A percentile compares a stretch with the other conserved stretches of the same genome.
phyloP scores from a whole-genome alignment of 2,888 invertebrate genomes.

The Nomada fabriciana region DNA sequence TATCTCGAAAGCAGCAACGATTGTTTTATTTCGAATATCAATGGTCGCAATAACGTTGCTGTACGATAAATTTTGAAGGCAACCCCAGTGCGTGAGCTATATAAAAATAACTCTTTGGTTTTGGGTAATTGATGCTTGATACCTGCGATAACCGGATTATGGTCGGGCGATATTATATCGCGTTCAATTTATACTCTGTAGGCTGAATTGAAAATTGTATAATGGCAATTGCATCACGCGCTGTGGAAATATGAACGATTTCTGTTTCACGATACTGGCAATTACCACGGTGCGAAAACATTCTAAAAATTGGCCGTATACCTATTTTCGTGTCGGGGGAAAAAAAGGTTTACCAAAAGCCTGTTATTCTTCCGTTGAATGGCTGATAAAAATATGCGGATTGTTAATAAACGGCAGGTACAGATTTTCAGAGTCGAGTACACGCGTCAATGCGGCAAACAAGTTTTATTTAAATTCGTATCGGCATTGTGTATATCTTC shows the following conservation, averaged over 20 bases:
- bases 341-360: conserved; percentile 14
- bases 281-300: not conserved
- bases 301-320: not conserved
- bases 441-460: conserved; percentile 15
- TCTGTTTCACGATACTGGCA: not conserved
- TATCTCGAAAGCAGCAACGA: not conserved
- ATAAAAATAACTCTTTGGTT: not conserved
- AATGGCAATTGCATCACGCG: conserved; percentile 22
- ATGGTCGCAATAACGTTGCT: not conserved
- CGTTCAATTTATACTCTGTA: not conserved
- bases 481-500: not conserved
- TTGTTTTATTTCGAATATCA: not conserved
- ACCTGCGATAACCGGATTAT: conserved; percentile 1
- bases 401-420: conserved; percentile 40
- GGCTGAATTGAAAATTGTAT: conserved; percentile 26
- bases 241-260: conserved; percentile 3
- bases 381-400: conserved; percentile 32
- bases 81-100: not conserved
- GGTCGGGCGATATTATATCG: not conserved
- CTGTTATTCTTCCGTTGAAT: conserved; percentile 39
- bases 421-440: conserved; percentile 6
- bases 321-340: not conserved
- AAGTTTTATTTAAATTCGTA: conserved; percentile 31
- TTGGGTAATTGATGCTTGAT: not conserved
- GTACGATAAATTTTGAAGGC: not conserved